These are phyloP conservation scores for Xiphophorus birchmanni DNA, from an alignment of 2,797 vertebrate species.

Conservation along the genomic window DNA sequence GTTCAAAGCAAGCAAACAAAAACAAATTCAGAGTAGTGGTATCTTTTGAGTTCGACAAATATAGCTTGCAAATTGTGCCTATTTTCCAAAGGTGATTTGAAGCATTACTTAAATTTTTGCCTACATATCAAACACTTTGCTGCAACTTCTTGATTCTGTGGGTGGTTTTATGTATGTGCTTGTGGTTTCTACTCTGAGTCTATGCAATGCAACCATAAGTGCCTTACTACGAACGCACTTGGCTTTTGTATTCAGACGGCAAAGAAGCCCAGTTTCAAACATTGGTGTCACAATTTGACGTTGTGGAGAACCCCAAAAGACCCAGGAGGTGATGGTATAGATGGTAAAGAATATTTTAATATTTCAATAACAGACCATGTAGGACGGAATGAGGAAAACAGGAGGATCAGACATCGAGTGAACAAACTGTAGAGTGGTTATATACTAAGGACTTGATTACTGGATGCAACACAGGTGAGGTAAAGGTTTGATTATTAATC, in stretches of 20 bases:
- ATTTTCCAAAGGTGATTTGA: conserved; percentile 11
- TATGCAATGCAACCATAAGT: neutral
- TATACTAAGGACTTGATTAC: neutral
- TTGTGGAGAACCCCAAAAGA: neutral
- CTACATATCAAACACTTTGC: neutral
- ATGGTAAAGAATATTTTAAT: neutral
- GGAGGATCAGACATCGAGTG: neutral
- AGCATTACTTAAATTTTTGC: neutral
- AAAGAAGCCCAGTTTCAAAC: neutral
- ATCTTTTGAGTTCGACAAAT: neutral
- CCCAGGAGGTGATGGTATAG: neutral
- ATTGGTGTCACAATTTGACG: neutral
- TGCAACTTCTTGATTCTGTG: neutral
- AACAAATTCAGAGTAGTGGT: neutral
- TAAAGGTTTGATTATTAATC: neutral
- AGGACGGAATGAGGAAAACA: neutral
- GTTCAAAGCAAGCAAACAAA: neutral
- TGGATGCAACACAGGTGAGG: neutral
- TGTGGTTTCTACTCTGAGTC: neutral
- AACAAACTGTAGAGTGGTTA: neutral
- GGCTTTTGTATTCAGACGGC: neutral
- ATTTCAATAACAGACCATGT: neutral
- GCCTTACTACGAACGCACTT: neutral
- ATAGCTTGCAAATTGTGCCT: conserved; percentile 1
- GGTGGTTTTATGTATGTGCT: neutral